Conservation (phyloP, 2,888 invertebrate genomes). For the Atherix ibis region DNA sequence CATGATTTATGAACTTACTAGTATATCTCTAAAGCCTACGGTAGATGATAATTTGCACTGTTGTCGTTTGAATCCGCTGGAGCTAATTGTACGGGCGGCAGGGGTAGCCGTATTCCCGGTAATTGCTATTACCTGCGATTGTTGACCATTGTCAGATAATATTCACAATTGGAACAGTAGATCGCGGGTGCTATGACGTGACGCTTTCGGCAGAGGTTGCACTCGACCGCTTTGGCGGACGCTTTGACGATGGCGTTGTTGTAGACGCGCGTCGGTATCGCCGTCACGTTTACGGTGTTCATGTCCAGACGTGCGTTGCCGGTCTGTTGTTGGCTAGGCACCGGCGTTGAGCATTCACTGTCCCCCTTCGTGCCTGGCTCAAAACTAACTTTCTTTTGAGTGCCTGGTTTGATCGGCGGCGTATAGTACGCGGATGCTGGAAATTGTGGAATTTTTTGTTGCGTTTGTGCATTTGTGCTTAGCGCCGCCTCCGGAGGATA, state of each 20-base stretch:
- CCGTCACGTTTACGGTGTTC: constrained; percentile 21
- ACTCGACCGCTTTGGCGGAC: constrained; percentile 46
- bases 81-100: no score
- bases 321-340: constrained; percentile 10
- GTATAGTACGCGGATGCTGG: constrained; percentile 47
- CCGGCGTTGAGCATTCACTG: constrained; percentile 23
- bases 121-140: constrained; percentile 28
- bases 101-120: no score
- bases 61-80: neutral
- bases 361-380: constrained; percentile 58
- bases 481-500: constrained; percentile 28
- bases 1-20: no score
- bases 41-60: constrained; percentile 2
- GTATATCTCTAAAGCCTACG: neutral
- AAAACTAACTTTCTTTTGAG: constrained; percentile 57
- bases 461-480: constrained; percentile 22
- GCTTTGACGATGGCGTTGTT: constrained; percentile 34
- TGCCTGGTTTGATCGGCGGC: constrained; percentile 42
- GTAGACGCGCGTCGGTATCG: constrained; percentile 32
- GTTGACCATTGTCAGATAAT: constrained; percentile 59
- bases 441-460: constrained; percentile 28
- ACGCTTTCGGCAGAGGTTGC: constrained; percentile 78
- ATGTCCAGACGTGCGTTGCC: constrained; percentile 7
- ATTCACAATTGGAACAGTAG: constrained; percentile 84
- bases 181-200: constrained; percentile 58